Conservation (phyloP, 2,888 invertebrate genomes). For the Agriopis marginaria region DNA sequence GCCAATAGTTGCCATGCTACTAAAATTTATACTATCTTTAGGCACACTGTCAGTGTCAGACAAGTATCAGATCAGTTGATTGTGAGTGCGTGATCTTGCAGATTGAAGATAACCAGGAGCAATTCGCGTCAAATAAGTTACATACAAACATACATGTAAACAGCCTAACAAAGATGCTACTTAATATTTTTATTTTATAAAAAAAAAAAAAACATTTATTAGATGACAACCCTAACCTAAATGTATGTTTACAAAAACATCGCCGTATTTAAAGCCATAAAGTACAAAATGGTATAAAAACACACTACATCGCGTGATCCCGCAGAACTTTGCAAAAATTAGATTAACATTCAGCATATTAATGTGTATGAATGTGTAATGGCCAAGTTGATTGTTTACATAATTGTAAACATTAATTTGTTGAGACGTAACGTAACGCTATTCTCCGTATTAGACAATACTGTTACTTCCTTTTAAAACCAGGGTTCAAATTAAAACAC, state of each 20-base stretch:
- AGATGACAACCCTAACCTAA: constrained; percentile 10
- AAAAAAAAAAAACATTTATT: neutral
- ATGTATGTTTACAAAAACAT: neutral
- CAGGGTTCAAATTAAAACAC: no score
- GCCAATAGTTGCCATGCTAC: no score
- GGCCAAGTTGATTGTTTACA: constrained; percentile 42
- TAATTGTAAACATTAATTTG: constrained; percentile 41
- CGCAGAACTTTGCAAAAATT: constrained; percentile 22
- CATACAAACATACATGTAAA: no score
- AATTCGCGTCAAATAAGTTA: no score
- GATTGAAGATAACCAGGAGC: no score
- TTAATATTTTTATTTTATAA: no score
- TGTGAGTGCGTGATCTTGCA: no score
- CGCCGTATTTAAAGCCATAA: constrained; percentile 11
- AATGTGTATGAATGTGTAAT: constrained; percentile 35
- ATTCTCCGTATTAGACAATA: constrained; percentile 7
- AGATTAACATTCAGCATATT: constrained; percentile 30
- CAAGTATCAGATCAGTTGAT: no score
- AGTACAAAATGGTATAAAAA: constrained; percentile 2
- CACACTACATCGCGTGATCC: constrained; percentile 17
- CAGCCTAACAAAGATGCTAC: no score
- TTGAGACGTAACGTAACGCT: constrained; percentile 42
- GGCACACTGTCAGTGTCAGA: no score
- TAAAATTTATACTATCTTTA: no score
- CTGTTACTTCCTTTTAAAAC: no score